phyloP scores from a whole-genome alignment of 2,888 invertebrate genomes.

The Crioceris asparagi region DNA sequence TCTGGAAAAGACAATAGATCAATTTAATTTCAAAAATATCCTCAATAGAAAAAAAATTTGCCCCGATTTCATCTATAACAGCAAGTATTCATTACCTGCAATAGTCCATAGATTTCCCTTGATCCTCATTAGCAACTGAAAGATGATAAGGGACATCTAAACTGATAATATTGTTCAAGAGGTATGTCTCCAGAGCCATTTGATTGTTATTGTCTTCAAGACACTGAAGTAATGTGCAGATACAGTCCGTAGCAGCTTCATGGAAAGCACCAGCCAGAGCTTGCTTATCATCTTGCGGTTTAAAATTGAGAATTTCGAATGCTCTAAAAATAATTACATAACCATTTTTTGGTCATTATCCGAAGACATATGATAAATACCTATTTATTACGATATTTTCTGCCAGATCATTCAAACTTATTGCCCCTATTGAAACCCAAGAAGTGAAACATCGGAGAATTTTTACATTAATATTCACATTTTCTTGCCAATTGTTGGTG shows the following conservation, averaged over 20 bases:
- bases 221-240: constrained; percentile 75
- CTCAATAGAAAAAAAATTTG: neutral
- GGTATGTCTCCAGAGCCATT: constrained; percentile 61
- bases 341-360: too few species aligned
- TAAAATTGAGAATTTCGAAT: constrained; percentile 50
- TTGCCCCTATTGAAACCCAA: constrained; percentile 79
- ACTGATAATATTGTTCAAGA: constrained; percentile 71
- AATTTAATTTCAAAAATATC: neutral
- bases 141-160: constrained; percentile 80
- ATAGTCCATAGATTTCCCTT: constrained; percentile 88
- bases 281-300: constrained; percentile 27
- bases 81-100: too few species aligned
- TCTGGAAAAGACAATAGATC: constrained; percentile 82
- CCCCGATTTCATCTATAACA: too few species aligned
- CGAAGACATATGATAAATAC: too few species aligned
- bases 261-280: constrained; percentile 46
- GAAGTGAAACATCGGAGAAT: constrained; percentile 81
- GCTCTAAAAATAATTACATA: too few species aligned
- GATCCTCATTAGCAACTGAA: constrained; percentile 87
- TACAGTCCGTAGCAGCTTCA: constrained; percentile 82
- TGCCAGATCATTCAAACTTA: constrained; percentile 62
- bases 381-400: constrained; percentile 62
- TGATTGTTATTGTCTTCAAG: constrained; percentile 67
- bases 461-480: constrained; percentile 57
- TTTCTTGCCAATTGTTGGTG: constrained; percentile 53